phyloP scores from a whole-genome alignment of 2,888 invertebrate genomes.

The Tipula helvola region DNA sequence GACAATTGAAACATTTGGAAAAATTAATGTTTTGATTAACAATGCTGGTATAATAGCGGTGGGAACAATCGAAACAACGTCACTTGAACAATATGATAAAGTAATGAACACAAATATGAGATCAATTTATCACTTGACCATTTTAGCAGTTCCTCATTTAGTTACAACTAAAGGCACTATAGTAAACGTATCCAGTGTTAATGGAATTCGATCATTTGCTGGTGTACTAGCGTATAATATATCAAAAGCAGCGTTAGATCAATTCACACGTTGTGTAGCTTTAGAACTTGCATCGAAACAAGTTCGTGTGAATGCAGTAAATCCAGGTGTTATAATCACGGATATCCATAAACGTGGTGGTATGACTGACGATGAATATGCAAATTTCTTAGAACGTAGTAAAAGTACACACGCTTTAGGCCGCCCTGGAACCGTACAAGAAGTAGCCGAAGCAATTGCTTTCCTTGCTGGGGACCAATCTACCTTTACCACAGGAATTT shows the following conservation, averaged over 20 bases:
- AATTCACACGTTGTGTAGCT: constrained; percentile 78
- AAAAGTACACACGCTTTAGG: constrained; percentile 77
- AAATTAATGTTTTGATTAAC: constrained; percentile 62
- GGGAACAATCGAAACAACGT: constrained; percentile 67
- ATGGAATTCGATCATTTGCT: constrained; percentile 70
- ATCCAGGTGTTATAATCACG: constrained; percentile 80
- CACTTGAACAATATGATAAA: constrained; percentile 65
- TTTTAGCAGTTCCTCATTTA: constrained; percentile 66
- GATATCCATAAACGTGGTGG: constrained; percentile 63
- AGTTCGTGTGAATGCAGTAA: constrained; percentile 74
- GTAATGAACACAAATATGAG: constrained; percentile 74
- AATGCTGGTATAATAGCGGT: constrained; percentile 66
- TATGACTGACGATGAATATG: constrained; percentile 60
- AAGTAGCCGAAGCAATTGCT: constrained; percentile 71
- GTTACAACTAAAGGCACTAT: constrained; percentile 62
- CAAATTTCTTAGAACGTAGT: constrained; percentile 60
- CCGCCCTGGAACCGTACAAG: constrained; percentile 58
- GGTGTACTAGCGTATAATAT: constrained; percentile 74
- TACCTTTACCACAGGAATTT: constrained; percentile 74
- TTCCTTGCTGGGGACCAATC: constrained; percentile 71
- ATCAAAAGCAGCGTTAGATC: constrained; percentile 83
- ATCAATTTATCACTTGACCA: constrained; percentile 57
- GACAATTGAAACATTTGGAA: constrained; percentile 50
- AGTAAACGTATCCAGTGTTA: constrained; percentile 83
- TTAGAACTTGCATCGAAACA: constrained; percentile 61